Base-by-base conservation (phyloP, 2,888 invertebrate species). In the Allygus modestus region DNA sequence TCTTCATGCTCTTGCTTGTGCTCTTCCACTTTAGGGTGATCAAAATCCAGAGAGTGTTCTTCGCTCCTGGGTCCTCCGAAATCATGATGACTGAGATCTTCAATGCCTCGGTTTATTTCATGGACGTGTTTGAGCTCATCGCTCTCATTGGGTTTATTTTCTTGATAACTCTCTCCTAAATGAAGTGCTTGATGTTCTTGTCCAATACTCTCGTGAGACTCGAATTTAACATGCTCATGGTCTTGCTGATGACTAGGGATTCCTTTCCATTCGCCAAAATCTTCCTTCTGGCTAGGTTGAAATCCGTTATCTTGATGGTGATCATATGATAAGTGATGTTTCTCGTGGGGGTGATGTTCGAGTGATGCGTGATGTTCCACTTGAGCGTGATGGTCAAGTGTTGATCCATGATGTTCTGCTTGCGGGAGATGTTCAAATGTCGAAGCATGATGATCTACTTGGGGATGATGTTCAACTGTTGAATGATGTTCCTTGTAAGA, bases 251-350 rank as follows among this genome's bases (percentile, higher is more conserved):
- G 41, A 17, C 41, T 33, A n/a, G 71, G 71, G 41, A 71, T 71
- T 1, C n/a, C 71, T 41, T 71, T 71, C 71, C 71, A 71, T 37
- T 71, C 71, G 37, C 71, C 71, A 23, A 41, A 71, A 31, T 41
- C 71, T 41, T 71, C 71, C 71, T 71, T 71, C 23, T 71, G 71
- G 15, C 71, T 71, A 15, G 71, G 71, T 23, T 71, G 41, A 20
- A 71, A 71, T 0, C 41, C 41, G 1, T 71, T 26, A 20, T 41
- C 37, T 41, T 41, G n/a, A 28, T 31, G 28, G 12, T 65, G 31
- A 11, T 65, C 20, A 17, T 7, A 37, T 37, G 37, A 37, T 37
- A 12, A 46, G 46, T 46, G 46, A 46, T 15, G 46, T 15, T 37
- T 7, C 37, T 15, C 2, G 46, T 46, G 46, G 46, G 12, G 1